Base-by-base conservation (phyloP, 2,113 vertebrate species). In the Siniperca chuatsi region DNA sequence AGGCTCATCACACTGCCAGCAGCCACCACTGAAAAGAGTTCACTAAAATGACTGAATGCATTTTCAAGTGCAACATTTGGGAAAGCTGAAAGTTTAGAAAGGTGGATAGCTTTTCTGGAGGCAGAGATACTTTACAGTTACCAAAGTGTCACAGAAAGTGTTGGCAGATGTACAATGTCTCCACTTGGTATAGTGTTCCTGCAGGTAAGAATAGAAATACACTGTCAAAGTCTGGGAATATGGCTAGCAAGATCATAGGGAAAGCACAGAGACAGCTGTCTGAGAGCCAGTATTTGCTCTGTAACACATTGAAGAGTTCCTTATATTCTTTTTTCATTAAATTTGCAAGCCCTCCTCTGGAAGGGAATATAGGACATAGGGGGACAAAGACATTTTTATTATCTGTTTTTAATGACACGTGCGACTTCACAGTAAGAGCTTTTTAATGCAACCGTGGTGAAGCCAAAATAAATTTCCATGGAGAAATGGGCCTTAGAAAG, bases 151-250 rank as follows among this genome's bases (percentile, higher is more conserved):
- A 67, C 37, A 18, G n/a, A 68, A 58, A 60, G 62, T 25, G 15
- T 65, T 46, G 46, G 46, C 61, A 74, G 7, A 73, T n/a, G 3
- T 55, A 8, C 4, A 46, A 8, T 48, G 20, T 46, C 12, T 64
- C 46, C 65, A 18, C 55, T 60, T 33, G 72, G 46, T 35, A 44
- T 40, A 4, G n/a, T 72, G 75, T 72, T 72, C 44, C 67, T 40
- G 67, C 25, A 58, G 61, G 23, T 68, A 82, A 61, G 55, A 82
- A 78, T 70, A 78, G 67, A 78, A 78, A 48, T 48, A 61, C 40
- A 57, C n/a, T 66, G 79, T 81, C 64, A 82, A 3, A 4, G 44
- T 75, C 16, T 48, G 25, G 8, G 8, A 72, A 72, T 40, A 23
- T 50, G 23, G 15, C 67, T 50, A 23, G 29, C 4, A 58, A 58